These are phyloP conservation scores for Eurosta solidaginis DNA, from an alignment of 1,140 invertebrate species.

Conservation along the genomic window DNA sequence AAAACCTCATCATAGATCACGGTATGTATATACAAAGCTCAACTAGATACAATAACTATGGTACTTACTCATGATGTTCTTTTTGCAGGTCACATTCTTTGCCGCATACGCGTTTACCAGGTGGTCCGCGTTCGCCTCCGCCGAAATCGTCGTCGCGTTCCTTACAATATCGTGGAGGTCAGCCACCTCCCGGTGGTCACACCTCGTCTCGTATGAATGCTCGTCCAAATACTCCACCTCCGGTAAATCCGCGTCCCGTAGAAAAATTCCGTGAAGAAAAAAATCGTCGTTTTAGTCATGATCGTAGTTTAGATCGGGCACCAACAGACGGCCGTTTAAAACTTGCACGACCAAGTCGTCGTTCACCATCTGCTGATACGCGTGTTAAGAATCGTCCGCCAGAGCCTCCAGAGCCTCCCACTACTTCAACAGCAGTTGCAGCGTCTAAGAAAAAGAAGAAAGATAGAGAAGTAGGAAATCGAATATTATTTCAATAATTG, in stretches of 20 bases:
- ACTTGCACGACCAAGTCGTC: slow-evolving; percentile 47
- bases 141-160: slow-evolving; percentile 49
- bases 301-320: slow-evolving; percentile 39
- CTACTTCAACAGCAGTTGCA: slow-evolving; percentile 38
- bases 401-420: slow-evolving; percentile 55
- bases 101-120: slow-evolving; percentile 38
- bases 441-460: slow-evolving; percentile 56
- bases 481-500: background rate
- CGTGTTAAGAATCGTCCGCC: slow-evolving; percentile 56
- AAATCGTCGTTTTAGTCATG: slow-evolving; percentile 48
- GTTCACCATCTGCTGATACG: slow-evolving; percentile 57
- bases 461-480: slow-evolving; percentile 22
- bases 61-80: background rate
- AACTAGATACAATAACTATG: background rate
- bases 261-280: slow-evolving; percentile 56
- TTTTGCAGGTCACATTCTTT: slow-evolving; percentile 47
- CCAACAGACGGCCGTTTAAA: slow-evolving; percentile 48
- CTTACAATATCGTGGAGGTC: slow-evolving; percentile 47
- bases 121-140: slow-evolving; percentile 55
- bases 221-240: slow-evolving; percentile 51
- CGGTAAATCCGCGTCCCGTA: slow-evolving; percentile 40
- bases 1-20: slow-evolving; percentile 57
- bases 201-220: slow-evolving; percentile 47
- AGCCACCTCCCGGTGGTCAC: slow-evolving; percentile 32
- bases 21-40: slow-evolving; percentile 39